A percentile compares a stretch with the other conserved stretches of the same genome.
These are phyloP conservation scores for Bactericera cockerelli DNA, from an alignment of 1,140 invertebrate species.

Conservation along the genomic window DNA sequence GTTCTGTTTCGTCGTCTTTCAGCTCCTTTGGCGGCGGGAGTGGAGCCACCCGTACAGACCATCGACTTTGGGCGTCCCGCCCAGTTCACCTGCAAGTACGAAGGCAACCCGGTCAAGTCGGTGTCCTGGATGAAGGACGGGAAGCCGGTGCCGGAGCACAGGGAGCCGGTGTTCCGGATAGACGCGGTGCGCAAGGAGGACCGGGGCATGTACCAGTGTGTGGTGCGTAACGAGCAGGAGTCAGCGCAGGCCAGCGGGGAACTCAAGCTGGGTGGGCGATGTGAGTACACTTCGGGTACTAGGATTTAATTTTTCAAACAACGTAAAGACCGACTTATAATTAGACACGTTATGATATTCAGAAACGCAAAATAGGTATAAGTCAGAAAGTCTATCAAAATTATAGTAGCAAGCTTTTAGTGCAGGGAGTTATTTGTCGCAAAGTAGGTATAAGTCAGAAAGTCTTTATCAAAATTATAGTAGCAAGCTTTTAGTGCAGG, in stretches of 20 bases:
- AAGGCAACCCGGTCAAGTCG: conserved; percentile 76
- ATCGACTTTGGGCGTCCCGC: conserved; percentile 84
- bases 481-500: too few species aligned
- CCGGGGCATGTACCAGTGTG: conserved; percentile 95
- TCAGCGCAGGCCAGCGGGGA: conserved; percentile 83
- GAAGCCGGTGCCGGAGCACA: conserved; percentile 55
- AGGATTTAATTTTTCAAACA: too few species aligned
- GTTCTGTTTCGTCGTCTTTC: too few species aligned
- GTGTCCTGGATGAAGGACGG: conserved; percentile 89
- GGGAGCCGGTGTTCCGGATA: conserved; percentile 61
- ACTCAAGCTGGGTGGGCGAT: conserved; percentile 80
- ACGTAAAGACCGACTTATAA: too few species aligned
- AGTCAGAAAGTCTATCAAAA: too few species aligned
- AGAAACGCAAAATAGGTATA: too few species aligned
- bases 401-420: too few species aligned
- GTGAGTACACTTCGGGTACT: too few species aligned
- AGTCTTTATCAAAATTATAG: too few species aligned
- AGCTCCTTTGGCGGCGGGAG: conserved; percentile 69
- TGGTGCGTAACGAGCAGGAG: conserved; percentile 84
- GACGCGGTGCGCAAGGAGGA: conserved; percentile 84
- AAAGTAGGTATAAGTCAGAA: too few species aligned
- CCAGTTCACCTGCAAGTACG: conserved; percentile 73
- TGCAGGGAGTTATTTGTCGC: too few species aligned
- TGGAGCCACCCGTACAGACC: conserved; percentile 78
- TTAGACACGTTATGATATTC: too few species aligned